A percentile compares a stretch with the other conserved stretches of the same genome.
Conservation (phyloP, 2,113 vertebrate genomes). For the Ia io region DNA sequence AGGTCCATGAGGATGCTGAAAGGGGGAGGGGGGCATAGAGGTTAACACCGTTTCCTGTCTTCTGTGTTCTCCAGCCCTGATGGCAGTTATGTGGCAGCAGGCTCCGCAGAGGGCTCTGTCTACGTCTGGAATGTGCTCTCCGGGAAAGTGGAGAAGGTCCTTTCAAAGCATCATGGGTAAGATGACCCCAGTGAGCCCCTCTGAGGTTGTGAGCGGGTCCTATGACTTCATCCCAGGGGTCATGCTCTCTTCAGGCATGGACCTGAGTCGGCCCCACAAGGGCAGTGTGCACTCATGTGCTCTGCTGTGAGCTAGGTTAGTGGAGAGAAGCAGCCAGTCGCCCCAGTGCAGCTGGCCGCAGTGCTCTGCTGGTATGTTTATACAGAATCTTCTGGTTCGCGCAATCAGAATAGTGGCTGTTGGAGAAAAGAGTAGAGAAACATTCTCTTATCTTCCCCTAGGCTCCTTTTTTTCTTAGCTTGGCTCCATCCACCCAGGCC, state of each 20-base stretch:
- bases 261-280: accelerated
- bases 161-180: constrained; percentile 94
- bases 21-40: accelerated
- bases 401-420: accelerated
- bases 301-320: accelerated
- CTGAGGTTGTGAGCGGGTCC: background rate
- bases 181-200: background rate
- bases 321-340: background rate
- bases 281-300: accelerated
- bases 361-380: accelerated
- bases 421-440: background rate
- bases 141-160: constrained; percentile 90
- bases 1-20: accelerated
- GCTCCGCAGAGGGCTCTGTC: constrained; percentile 93
- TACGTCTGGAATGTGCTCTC: constrained; percentile 95
- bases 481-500: background rate
- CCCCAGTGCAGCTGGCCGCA: accelerated
- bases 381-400: accelerated
- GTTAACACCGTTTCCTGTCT: background rate
- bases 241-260: accelerated
- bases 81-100: constrained; percentile 90
- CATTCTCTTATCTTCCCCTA: background rate
- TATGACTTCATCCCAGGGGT: background rate
- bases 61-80: constrained; percentile 86
- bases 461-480: background rate